These are phyloP conservation scores for Callipepla californica DNA, from an alignment of 2,113 vertebrate genomes.

Conservation along the genomic window DNA sequence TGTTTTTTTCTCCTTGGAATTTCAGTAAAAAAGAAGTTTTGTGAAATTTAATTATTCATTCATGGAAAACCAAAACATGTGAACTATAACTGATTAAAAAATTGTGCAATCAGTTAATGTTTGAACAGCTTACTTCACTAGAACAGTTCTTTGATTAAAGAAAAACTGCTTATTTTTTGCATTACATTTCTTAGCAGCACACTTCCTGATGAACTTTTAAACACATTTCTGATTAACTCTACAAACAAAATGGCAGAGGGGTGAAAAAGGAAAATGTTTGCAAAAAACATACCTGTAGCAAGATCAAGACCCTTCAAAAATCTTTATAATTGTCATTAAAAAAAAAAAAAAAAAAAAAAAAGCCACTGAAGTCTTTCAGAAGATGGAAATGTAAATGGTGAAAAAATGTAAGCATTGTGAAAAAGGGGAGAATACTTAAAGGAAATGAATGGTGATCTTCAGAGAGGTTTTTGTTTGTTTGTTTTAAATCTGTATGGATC, in stretches of 20 bases:
- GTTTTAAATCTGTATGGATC: neutral
- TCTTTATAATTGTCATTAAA: neutral
- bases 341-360: neutral
- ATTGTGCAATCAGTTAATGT: neutral
- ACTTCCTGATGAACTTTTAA: neutral
- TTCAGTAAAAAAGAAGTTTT: neutral
- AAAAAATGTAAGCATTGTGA: neutral
- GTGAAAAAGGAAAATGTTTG: neutral
- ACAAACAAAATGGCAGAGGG: neutral
- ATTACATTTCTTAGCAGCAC: neutral
- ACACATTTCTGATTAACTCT: neutral
- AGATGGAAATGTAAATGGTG: neutral
- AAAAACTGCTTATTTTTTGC: neutral
- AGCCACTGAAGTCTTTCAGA: neutral
- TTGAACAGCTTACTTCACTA: neutral
- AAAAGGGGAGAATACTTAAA: neutral
- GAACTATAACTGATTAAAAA: neutral
- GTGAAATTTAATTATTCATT: neutral
- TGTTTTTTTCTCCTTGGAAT: neutral
- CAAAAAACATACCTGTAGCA: neutral
- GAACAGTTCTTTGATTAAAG: neutral
- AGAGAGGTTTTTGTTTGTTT: neutral
- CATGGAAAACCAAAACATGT: neutral
- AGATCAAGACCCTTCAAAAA: neutral
- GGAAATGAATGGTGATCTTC: neutral